Conservation (phyloP, 2,797 vertebrate species). For the Neomorphus geoffroyi region DNA sequence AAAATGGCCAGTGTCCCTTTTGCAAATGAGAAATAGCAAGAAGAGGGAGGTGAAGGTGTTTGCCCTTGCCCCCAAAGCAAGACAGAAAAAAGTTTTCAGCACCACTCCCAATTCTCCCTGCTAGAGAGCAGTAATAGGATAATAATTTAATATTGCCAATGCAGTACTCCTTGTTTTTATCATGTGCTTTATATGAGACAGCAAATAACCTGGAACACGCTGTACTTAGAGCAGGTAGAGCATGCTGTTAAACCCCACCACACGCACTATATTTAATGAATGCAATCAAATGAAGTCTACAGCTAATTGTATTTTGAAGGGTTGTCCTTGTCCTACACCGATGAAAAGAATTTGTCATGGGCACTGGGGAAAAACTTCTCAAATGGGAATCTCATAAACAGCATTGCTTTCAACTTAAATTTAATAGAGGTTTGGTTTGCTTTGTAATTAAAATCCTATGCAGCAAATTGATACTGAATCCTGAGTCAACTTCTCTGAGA, state of each 20-base stretch:
- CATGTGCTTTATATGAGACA: slow-evolving; percentile 41
- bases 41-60: neutral
- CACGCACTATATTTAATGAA: slow-evolving; percentile 51
- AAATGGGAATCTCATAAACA: slow-evolving; percentile 56
- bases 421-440: slow-evolving; percentile 51
- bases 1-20: neutral
- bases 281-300: slow-evolving; percentile 59
- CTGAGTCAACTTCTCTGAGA: slow-evolving; percentile 43
- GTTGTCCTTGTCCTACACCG: slow-evolving; percentile 52
- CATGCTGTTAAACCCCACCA: slow-evolving; percentile 42
- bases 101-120: neutral
- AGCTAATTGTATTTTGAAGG: slow-evolving; percentile 65
- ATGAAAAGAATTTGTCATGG: slow-evolving; percentile 62
- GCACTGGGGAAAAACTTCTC: slow-evolving; percentile 45
- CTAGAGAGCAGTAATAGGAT: slow-evolving; percentile 5
- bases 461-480: slow-evolving; percentile 36
- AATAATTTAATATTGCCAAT: slow-evolving; percentile 55
- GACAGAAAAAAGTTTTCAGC: slow-evolving; percentile 5
- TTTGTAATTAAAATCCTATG: slow-evolving; percentile 62
- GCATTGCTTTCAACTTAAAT: slow-evolving; percentile 54
- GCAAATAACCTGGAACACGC: slow-evolving; percentile 59
- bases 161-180: slow-evolving; percentile 44
- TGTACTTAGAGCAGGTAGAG: slow-evolving; percentile 54
- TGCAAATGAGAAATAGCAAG: neutral
- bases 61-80: neutral